Conservation (phyloP, 1,140 invertebrate genomes). For the Daktulosphaira vitifoliae region DNA sequence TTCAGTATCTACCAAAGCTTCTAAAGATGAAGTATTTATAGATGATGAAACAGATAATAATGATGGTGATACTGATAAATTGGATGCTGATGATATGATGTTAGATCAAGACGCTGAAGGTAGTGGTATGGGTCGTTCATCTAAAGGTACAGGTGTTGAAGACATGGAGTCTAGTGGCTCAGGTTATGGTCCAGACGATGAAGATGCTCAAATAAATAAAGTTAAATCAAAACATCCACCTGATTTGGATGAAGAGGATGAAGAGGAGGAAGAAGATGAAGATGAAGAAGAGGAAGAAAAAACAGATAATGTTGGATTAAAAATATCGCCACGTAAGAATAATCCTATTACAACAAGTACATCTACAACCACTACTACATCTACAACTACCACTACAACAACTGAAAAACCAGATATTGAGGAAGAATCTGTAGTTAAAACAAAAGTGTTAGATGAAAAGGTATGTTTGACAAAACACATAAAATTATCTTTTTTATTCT, state of each 20-base stretch:
- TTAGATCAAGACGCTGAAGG: slow-evolving; percentile 18
- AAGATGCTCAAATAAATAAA: slow-evolving; percentile 48
- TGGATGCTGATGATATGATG: slow-evolving; percentile 7
- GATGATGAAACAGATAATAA: slow-evolving; percentile 17
- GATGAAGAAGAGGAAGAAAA: slow-evolving; percentile 5
- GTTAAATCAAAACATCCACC: slow-evolving; percentile 7
- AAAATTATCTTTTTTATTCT: no score
- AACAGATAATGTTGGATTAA: slow-evolving; percentile 1
- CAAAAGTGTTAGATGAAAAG: no score
- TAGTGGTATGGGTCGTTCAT: slow-evolving; percentile 4
- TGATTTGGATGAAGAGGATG: slow-evolving; percentile 12
- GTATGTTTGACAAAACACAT: no score
- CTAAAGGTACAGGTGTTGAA: slow-evolving; percentile 16
- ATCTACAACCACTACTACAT: neutral
- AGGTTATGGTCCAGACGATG: slow-evolving; percentile 59
- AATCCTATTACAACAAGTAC: neutral
- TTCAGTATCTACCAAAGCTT: no score
- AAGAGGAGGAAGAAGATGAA: neutral
- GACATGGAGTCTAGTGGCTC: slow-evolving; percentile 61
- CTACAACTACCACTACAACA: slow-evolving; percentile 8
- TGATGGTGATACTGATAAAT: slow-evolving; percentile 9
- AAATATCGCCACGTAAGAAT: neutral
- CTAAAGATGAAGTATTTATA: slow-evolving; percentile 4
- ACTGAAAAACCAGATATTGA: neutral
- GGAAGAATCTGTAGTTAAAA: slow-evolving; percentile 9